Base-by-base conservation (phyloP, 2,888 invertebrate species). In the Galerucella pusilla region DNA sequence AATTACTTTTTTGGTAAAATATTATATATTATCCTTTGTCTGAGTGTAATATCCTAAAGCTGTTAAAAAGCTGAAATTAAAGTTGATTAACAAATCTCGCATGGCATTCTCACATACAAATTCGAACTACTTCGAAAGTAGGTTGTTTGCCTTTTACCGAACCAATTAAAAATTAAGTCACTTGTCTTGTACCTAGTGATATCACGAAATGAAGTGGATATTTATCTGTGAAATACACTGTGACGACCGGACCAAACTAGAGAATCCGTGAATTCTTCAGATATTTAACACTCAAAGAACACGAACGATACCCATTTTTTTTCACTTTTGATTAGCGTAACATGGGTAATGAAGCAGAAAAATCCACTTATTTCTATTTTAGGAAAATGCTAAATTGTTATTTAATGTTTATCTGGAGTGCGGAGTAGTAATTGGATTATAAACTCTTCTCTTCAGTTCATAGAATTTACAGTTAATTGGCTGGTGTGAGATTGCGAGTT, bases 101-200 rank as follows among this genome's bases (percentile, higher is more conserved):
- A 42, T 42, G 35, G 35, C 35, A 63, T 59, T 63, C 68, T 68
- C 68, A 68, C 70, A 70, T 63, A 70, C 70, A 70, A 70, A 70
- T 70, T 70, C 70, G 63, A 70, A 52, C 70, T 63, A 70, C 28
- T 70, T 63, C 69, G 64, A 63, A 68, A 74, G 69, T 69, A 74
- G 74, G 74, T 66, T 65, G 69, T 69, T 69, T 69, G 49, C 68
- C 74, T 74, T 74, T 74, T 74, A 74, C 74, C 59, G 74, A 42
- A 65, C 49, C 74, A 73, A 73, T 74, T 74, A 74, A 74, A 74
- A 74, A 74, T 73, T 73, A 73, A 73, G 73, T 65, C 74, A 74
- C 74, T 74, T 74, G 69, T 69, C 70, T 70, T 70, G 70, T 70
- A 70, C 28, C 16, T 35, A 70, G 63, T 52, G 70, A 70, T 70